These are phyloP conservation scores for Cheiracanthium punctorium DNA, from an alignment of 2,888 invertebrate species.

Conservation along the genomic window DNA sequence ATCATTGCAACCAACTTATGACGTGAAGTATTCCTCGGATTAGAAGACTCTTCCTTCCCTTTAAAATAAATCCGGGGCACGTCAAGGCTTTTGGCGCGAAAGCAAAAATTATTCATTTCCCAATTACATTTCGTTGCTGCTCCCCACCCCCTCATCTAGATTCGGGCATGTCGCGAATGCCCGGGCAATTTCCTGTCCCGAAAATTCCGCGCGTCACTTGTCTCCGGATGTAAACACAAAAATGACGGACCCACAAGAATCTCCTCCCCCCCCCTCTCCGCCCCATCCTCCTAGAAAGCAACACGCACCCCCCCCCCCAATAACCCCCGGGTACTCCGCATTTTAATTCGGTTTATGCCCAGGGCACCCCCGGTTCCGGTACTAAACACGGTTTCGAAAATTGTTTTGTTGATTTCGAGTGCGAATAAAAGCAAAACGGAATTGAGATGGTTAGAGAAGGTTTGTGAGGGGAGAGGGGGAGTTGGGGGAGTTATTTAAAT, in stretches of 20 bases:
- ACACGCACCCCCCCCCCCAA: not conserved
- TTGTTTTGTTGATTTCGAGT: conserved; percentile 34
- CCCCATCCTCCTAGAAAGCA: not conserved
- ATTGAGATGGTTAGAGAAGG: conserved; percentile 16
- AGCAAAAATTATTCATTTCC: conserved; percentile 57
- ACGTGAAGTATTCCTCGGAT: conserved; percentile 4
- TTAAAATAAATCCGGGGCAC: conserved; percentile 26
- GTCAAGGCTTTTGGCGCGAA: conserved; percentile 5
- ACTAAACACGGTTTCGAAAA: conserved; percentile 19
- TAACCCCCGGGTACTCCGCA: too few species aligned
- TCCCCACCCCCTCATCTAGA: conserved; percentile 14
- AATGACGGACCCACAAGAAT: conserved; percentile 27
- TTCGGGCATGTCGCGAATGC: not conserved
- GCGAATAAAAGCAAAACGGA: conserved; percentile 14
- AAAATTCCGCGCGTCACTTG: conserved; percentile 29
- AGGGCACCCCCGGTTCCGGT: conserved; percentile 38
- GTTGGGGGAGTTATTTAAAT: not conserved
- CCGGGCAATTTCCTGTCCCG: conserved; percentile 52
- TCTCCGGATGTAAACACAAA: conserved; percentile 58
- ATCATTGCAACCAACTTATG: conserved; percentile 7
- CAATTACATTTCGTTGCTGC: conserved; percentile 35
- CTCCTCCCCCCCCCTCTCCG: not conserved
- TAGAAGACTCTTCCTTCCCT: not conserved
- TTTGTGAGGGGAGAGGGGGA: too few species aligned
- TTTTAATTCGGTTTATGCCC: conserved; percentile 41